A percentile compares a stretch with the other conserved stretches of the same genome.
These are phyloP conservation scores for Cylindroiulus punctatus DNA, from an alignment of 2,888 invertebrate genomes.

Conservation along the genomic window DNA sequence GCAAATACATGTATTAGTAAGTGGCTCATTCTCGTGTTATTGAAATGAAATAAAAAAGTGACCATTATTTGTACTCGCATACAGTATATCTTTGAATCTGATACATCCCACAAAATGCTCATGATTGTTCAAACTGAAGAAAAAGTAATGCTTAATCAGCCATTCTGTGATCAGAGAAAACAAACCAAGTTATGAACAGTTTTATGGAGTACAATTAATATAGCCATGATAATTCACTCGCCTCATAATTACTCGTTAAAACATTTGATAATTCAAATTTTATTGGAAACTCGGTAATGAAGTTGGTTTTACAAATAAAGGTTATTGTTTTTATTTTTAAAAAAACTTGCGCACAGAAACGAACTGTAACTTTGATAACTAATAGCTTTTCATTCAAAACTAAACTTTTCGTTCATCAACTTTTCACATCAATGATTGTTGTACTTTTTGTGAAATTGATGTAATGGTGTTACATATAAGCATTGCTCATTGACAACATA, in stretches of 20 bases:
- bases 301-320: slow-evolving; percentile 22
- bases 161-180: no score
- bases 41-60: no score
- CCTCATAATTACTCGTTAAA: neutral
- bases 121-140: no score
- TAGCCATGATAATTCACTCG: neutral
- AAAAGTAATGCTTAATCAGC: no score
- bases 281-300: slow-evolving; percentile 8
- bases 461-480: neutral
- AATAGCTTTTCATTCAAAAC: slow-evolving; percentile 1
- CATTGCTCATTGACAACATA: neutral
- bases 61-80: no score
- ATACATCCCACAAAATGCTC: no score
- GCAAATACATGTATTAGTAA: no score
- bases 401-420: neutral
- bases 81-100: no score
- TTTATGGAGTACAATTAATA: no score
- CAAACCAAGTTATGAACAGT: no score
- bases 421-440: slow-evolving; percentile 3
- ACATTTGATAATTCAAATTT: slow-evolving; percentile 6
- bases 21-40: no score
- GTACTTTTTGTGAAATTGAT: neutral
- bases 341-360: neutral
- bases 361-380: neutral
- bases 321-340: slow-evolving; percentile 12